Base-by-base conservation (phyloP, 2,888 invertebrate genomes). In the Meta bourneti region DNA sequence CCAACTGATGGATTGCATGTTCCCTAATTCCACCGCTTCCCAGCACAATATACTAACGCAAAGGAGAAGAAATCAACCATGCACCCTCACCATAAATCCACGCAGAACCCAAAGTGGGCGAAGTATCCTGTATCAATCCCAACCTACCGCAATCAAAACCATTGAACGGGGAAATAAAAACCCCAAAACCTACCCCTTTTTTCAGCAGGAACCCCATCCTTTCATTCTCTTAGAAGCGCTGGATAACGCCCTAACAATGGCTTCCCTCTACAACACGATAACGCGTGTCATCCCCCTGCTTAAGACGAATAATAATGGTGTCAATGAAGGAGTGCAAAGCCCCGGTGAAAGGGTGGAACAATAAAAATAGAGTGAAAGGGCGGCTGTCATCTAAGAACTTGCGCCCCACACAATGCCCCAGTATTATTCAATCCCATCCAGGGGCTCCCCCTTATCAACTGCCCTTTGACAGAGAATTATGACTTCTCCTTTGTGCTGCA, bases 401-500 rank as follows among this genome's bases (percentile, higher is more conserved):
- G 49, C 70, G 75, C 69, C 54, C n/a, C 84, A 70, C 77, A 85
- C 80, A 74, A 87, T 71, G 48, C 81, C 80, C 69, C 79, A 72
- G 85, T 52, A 83, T 83, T 91, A 83, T 83, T 91, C 83, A 82
- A 88, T 75, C 81, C 81, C 81, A 74, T 75, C 81, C 61, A 16
- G 13, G 80, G 70, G 71, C 75, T 78, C 78, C 78, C 20, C 77
- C 91, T 91, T 91, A 91, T 91, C 91, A 82, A 71, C 81, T 91
- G 91, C 82, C 91, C 91, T 91, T 88, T 91, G 91, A 91, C 91
- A 91, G 77, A 91, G 91, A 91, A 87, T 91, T 91, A 91, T 91
- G 91, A 91, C 91, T 91, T 87, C 82, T 91, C 79, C 54, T 91
- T 91, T 91, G 89, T 91, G 82, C 51, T n/a, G 71, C 48, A 20